Evolutionary conservation across 2,797 vertebrate genomes (phyloP).

Genomic region (Sandelia bainsii): DNA sequence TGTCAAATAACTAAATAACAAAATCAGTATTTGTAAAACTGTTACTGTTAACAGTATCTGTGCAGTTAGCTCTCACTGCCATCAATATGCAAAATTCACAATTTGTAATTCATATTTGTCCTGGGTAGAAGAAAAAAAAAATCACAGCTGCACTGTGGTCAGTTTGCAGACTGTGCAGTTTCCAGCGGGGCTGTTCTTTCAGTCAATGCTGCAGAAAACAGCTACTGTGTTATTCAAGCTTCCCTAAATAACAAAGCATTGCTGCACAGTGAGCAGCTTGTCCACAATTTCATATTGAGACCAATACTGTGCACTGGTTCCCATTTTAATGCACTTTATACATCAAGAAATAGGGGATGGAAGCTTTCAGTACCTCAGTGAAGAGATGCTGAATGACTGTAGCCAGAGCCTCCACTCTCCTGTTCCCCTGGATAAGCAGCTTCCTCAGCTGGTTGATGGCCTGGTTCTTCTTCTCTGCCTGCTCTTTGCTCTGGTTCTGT

Average conservation of each 20-base stretch:
- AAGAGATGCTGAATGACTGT: slow-evolving; percentile 83
- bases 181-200: not conserved
- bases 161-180: not conserved
- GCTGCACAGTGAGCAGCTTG: too few relatives aligned
- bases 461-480: slow-evolving; percentile 76
- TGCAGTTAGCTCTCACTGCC: not conserved
- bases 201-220: not conserved
- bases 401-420: slow-evolving; percentile 80
- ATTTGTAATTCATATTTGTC: too few relatives aligned
- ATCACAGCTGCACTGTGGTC: not conserved
- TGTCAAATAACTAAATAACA: too few relatives aligned
- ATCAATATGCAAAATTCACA: not conserved
- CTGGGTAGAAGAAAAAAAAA: too few relatives aligned
- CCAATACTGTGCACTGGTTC: too few relatives aligned
- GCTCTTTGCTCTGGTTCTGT: slow-evolving; percentile 66
- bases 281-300: too few relatives aligned
- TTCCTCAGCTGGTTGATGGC: slow-evolving; percentile 74
- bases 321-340: not conserved
- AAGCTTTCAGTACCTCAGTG: slow-evolving; percentile 69
- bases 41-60: not conserved
- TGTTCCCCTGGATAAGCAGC: slow-evolving; percentile 78
- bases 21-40: not conserved
- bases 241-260: not conserved
- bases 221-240: not conserved
- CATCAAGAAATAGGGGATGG: not conserved